Percentiles rank a stretch among this genome's conserved stretches.
These are phyloP conservation scores for Parauchenoglanis punctatus DNA, from an alignment of 2,797 vertebrate genomes.

Conservation along the genomic window DNA sequence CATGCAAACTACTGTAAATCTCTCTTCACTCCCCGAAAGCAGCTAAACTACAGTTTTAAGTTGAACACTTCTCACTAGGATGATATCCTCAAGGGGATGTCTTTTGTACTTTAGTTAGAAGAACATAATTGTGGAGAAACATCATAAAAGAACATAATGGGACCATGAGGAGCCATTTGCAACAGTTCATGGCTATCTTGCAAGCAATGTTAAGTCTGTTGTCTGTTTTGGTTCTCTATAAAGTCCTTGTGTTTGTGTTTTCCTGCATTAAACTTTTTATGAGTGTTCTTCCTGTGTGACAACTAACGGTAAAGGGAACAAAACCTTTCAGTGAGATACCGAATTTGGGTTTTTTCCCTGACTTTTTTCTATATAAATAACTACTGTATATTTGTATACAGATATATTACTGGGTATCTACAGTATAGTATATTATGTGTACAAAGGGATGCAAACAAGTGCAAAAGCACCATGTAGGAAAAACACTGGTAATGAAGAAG, in stretches of 20 bases:
- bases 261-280: not conserved
- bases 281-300: not conserved
- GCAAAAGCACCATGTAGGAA: too few relatives aligned
- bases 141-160: not conserved
- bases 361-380: too few relatives aligned
- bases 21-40: not conserved
- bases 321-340: not conserved
- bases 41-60: not conserved
- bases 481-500: not conserved
- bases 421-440: too few relatives aligned
- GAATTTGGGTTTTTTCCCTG: not conserved
- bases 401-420: too few relatives aligned
- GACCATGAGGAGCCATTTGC: not conserved
- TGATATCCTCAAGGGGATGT: not conserved
- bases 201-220: not conserved
- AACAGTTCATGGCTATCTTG: not conserved
- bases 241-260: not conserved
- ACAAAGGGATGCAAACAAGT: too few relatives aligned
- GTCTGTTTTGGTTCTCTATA: not conserved
- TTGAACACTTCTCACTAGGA: not conserved
- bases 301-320: not conserved
- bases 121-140: not conserved
- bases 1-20: slow-evolving; percentile 16
- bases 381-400: too few relatives aligned
- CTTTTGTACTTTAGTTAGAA: slow-evolving; percentile 7